Evolutionary conservation across 1,140 invertebrate species (phyloP), one percentile per base, ranked within the genome.

Genomic region (Drosophila carrolli): DNA sequence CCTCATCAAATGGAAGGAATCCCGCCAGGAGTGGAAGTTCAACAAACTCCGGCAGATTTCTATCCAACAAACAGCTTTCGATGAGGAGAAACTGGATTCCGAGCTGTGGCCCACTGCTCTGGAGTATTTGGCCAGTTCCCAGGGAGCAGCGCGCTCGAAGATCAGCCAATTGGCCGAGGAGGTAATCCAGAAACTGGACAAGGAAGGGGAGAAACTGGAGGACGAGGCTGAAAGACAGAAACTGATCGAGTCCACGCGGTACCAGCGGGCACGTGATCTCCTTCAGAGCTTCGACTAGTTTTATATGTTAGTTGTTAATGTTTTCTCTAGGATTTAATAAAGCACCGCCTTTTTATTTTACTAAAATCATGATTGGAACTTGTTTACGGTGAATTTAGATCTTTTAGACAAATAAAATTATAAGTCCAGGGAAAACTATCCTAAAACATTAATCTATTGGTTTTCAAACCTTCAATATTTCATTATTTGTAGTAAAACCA

Each of bases 41-140:
- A 95, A 95, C 85, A 97, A 96, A 91, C 78, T 95, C 1, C 95
- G 94, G 61, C 96, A 96, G 92, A 94, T 95, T n/a, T 96, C 95
- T 94, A 91, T 97, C 19, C 94, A 95, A 43, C 95, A 96, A 74
- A 94, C 96, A 80, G 94, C 96, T 73, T 94, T 96, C 50, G 94
- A 95, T 75, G 79, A 93, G 44, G 79, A 92, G 6, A 93, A 94
- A 60, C 81, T 97, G 4, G 93, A 94, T 13, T 93, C 95, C 37
- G 90, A 94, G 35, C 91, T 94, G 62, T 96, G 95, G 94, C 93
- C 94, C 16, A 92, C 93, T 7, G 93, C 95, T n/a, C 75, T 96
- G 19, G 95, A 96, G 81, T 97, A 96, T 83, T 95, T 96, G 83
- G 94, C 94, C 74, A 94, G 94, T 4, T 94, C 94, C 1, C 94